Evolutionary conservation across 2,888 invertebrate genomes (phyloP).

Genomic region (Octodonta nipae): DNA sequence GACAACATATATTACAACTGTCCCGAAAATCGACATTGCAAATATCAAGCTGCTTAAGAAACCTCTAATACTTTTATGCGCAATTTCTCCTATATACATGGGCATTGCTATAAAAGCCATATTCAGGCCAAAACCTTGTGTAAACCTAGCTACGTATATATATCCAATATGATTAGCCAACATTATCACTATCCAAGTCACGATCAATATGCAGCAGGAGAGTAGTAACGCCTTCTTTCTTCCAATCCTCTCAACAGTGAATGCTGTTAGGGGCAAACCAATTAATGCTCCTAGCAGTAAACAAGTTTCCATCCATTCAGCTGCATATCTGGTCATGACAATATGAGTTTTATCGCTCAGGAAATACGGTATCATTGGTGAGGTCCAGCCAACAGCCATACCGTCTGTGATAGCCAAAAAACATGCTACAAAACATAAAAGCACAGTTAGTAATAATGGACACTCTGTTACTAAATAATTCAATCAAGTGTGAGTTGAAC

Average conservation of each 20-base stretch:
- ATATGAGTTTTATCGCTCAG: conserved; percentile 26
- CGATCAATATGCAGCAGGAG: conserved; percentile 21
- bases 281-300: conserved; percentile 18
- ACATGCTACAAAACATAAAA: conserved; percentile 30
- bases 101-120: conserved; percentile 33
- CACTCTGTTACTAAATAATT: no score
- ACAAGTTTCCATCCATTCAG: conserved; percentile 22
- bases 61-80: conserved; percentile 31
- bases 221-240: conserved; percentile 26
- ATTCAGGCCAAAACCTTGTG: conserved; percentile 31
- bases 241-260: conserved; percentile 23
- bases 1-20: conserved; percentile 25
- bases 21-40: conserved; percentile 31
- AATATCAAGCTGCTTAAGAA: conserved; percentile 31
- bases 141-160: conserved; percentile 26
- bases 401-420: conserved; percentile 33
- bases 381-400: conserved; percentile 33
- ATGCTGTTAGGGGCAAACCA: conserved; percentile 23
- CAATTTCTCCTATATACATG: conserved; percentile 33
- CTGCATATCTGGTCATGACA: conserved; percentile 20
- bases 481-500: no score
- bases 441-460: no score
- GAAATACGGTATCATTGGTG: conserved; percentile 30
- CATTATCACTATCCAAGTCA: conserved; percentile 27
- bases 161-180: conserved; percentile 19